These are phyloP conservation scores for Apistogramma diplotaenia DNA, from an alignment of 2,113 vertebrate genomes.

Conservation along the genomic window DNA sequence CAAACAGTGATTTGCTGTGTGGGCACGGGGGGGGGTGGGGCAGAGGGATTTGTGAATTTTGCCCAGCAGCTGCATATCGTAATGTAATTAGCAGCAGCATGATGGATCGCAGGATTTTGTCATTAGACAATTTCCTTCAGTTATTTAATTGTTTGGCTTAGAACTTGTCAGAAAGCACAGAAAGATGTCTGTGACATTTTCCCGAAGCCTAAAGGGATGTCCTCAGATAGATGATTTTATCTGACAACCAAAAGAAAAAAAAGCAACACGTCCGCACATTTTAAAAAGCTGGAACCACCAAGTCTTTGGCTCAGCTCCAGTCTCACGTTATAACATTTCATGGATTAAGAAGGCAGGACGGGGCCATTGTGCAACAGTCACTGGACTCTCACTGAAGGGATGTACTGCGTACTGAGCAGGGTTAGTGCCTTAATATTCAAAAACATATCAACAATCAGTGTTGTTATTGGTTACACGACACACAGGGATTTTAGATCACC, in stretches of 20 bases:
- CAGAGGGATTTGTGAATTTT: not conserved
- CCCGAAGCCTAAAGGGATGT: not conserved
- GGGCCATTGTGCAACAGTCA: not conserved
- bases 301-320: not conserved
- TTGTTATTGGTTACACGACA: not conserved
- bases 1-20: slow-evolving; percentile 7
- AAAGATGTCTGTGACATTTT: not conserved
- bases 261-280: not conserved
- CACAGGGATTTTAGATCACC: not conserved
- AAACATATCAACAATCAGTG: not conserved
- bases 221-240: not conserved
- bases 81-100: not conserved
- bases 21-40: not conserved
- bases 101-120: not conserved
- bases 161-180: not conserved
- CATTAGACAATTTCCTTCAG: not conserved
- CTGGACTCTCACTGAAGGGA: not conserved
- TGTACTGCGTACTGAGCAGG: not conserved
- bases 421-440: not conserved
- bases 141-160: not conserved
- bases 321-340: not conserved
- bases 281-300: not conserved
- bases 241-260: not conserved
- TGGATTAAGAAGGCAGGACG: not conserved
- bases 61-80: not conserved